A percentile compares a stretch with the other conserved stretches of the same genome.
Conservation (phyloP, 2,888 invertebrate species). For the Mythimna lalbum region DNA sequence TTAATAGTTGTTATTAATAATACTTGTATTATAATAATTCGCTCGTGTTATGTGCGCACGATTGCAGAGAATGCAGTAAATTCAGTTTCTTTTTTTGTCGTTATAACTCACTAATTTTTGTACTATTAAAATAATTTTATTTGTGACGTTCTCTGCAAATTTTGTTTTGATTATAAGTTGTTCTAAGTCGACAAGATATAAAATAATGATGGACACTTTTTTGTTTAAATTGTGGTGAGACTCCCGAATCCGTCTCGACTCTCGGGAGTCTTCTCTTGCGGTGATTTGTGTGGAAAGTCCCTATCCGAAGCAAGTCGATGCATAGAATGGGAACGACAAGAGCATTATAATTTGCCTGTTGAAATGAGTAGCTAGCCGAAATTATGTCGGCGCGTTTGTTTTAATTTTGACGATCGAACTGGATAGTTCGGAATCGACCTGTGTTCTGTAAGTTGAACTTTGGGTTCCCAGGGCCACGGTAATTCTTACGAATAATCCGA, state of each 20-base stretch:
- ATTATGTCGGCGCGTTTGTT: neutral
- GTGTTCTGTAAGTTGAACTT: no score
- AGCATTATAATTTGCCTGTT: no score
- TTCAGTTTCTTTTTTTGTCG: slow-evolving; percentile 43
- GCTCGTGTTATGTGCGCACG: slow-evolving; percentile 52
- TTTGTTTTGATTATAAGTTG: slow-evolving; percentile 37
- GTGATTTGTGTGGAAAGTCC: neutral
- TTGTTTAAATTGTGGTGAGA: neutral
- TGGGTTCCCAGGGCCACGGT: no score
- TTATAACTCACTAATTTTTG: slow-evolving; percentile 55
- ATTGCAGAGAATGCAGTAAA: slow-evolving; percentile 56
- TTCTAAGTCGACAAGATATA: slow-evolving; percentile 41
- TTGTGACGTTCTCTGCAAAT: slow-evolving; percentile 52
- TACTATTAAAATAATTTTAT: slow-evolving; percentile 50
- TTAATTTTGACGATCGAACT: neutral
- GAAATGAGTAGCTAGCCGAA: neutral
- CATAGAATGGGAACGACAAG: no score
- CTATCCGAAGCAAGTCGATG: no score
- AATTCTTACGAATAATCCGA: no score
- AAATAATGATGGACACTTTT: neutral
- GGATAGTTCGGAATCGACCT: no score
- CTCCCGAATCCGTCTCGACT: no score
- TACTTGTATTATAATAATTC: slow-evolving; percentile 59
- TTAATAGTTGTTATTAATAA: slow-evolving; percentile 63
- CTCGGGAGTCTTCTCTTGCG: no score